Evolutionary conservation across 2,797 vertebrate genomes (phyloP).

Genomic region (Sebastolobus altivelis): DNA sequence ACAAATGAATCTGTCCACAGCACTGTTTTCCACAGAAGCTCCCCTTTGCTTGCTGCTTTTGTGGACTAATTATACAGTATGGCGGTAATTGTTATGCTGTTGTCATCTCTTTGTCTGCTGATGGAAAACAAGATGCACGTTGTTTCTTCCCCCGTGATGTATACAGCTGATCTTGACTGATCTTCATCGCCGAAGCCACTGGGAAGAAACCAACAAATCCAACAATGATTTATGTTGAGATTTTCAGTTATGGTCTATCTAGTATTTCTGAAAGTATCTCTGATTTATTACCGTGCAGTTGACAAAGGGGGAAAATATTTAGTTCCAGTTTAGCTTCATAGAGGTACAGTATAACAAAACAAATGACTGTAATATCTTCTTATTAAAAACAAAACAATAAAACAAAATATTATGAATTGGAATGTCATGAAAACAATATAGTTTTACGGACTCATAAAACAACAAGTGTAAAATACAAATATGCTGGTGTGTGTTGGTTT

Average conservation of each 20-base stretch:
- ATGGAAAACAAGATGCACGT: background rate
- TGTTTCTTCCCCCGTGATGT: background rate
- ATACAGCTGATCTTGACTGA: background rate
- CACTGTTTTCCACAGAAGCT: background rate
- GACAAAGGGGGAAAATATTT: background rate
- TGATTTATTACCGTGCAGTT: background rate
- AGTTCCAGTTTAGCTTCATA: background rate
- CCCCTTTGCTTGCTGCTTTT: background rate
- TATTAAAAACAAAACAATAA: constrained; percentile 4
- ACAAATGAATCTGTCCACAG: background rate
- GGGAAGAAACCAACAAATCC: background rate
- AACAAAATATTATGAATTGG: background rate
- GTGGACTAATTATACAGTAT: background rate
- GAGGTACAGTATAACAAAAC: background rate
- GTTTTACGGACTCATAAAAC: background rate
- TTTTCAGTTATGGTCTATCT: background rate
- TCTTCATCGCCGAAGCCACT: background rate
- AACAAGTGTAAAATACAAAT: background rate
- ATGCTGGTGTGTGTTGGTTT: background rate
- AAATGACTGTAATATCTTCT: background rate
- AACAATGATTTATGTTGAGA: background rate
- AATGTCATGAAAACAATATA: background rate
- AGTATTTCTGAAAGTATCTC: background rate
- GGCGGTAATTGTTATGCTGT: background rate
- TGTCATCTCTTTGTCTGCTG: background rate